phyloP scores from a whole-genome alignment of 1,140 invertebrate species.

The Callitettix versicolor region DNA sequence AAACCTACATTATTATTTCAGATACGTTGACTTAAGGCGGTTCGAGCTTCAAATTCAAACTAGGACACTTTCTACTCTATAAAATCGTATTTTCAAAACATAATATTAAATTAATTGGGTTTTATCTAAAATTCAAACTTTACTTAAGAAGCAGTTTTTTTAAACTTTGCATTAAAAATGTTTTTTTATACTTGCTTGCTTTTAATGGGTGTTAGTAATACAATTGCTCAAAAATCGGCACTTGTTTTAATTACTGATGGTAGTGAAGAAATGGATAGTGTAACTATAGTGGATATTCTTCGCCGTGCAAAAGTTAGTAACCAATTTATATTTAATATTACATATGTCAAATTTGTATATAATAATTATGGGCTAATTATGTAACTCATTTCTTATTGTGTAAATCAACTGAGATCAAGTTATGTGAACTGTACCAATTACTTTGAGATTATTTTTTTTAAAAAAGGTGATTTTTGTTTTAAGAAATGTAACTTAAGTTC shows the following conservation, averaged over 20 bases:
- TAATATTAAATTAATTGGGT: no score
- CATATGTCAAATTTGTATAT: neutral
- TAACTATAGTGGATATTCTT: constrained; percentile 82
- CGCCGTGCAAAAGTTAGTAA: constrained; percentile 71
- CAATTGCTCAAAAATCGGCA: constrained; percentile 47
- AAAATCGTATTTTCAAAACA: no score
- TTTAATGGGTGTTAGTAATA: constrained; percentile 1
- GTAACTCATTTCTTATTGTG: constrained; percentile 3
- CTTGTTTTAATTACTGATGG: constrained; percentile 74
- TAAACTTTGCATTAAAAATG: no score
- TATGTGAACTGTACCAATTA: no score
- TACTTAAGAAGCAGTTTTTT: no score
- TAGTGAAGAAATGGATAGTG: constrained; percentile 91
- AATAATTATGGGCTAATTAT: neutral
- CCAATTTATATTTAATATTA: neutral
- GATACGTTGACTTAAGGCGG: no score
- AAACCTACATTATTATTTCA: no score
- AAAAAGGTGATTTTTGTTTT: neutral
- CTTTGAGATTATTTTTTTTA: neutral
- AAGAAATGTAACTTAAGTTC: neutral
- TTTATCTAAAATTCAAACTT: no score
- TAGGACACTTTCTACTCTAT: no score
- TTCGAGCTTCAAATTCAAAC: no score
- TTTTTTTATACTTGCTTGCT: neutral
- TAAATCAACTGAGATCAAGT: constrained; percentile 2